Percentiles rank a stretch among this genome's conserved stretches.
Evolutionary conservation across 2,113 vertebrate species (phyloP).

Genomic region (Pavo muticus): DNA sequence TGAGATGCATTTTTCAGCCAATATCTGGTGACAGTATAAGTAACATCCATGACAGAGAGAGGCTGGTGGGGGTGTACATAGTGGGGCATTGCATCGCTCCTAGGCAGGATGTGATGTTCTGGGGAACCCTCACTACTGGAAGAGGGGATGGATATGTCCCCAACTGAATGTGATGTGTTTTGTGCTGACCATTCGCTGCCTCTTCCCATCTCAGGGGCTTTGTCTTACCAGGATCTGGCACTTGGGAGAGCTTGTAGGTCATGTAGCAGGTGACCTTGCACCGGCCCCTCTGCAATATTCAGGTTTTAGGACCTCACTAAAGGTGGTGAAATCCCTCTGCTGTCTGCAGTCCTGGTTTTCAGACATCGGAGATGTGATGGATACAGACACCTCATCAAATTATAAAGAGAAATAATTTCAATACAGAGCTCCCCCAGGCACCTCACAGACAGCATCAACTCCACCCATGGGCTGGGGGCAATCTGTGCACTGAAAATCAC

Average conservation of each 20-base stretch:
- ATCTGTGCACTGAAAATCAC: rapidly evolving
- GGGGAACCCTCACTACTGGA: rapidly evolving
- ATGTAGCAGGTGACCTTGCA: neutral
- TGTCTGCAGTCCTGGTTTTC: neutral
- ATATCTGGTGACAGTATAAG: neutral
- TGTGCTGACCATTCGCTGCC: neutral
- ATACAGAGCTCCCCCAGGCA: neutral
- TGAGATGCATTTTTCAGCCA: neutral
- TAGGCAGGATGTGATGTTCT: neutral
- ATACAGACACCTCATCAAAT: neutral
- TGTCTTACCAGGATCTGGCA: neutral
- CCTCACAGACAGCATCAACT: rapidly evolving
- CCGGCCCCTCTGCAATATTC: neutral
- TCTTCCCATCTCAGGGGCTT: neutral
- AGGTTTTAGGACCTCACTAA: neutral
- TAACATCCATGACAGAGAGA: rapidly evolving
- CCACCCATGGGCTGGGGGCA: rapidly evolving
- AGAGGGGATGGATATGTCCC: neutral
- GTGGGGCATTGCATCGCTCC: rapidly evolving
- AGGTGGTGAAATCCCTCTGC: neutral
- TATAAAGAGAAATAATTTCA: neutral
- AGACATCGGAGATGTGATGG: rapidly evolving
- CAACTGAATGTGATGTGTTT: rapidly evolving
- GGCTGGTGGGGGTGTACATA: neutral
- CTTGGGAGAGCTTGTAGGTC: neutral